Conservation (phyloP, 1,140 invertebrate species). For the Sinonovacula constricta region DNA sequence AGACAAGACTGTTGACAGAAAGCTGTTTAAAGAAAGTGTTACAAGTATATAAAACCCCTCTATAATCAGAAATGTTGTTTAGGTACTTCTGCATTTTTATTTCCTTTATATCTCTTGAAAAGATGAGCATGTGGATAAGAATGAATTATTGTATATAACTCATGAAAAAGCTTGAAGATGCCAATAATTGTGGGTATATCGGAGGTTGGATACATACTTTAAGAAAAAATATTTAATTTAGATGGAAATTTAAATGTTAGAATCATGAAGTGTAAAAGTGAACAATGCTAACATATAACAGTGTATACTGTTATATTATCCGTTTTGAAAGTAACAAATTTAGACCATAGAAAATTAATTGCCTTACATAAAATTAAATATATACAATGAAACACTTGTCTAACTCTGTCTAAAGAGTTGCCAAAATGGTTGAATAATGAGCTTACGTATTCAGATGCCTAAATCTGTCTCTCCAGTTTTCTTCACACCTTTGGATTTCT, state of each 20-base stretch:
- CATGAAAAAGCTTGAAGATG: not conserved
- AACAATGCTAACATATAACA: not conserved
- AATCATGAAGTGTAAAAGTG: not conserved
- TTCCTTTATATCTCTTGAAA: not conserved
- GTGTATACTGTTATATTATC: not conserved
- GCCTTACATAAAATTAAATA: not conserved
- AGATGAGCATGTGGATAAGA: not conserved
- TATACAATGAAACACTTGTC: not conserved
- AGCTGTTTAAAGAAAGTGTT: not conserved
- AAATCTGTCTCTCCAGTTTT: slow-evolving; percentile 9
- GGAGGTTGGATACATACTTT: too few relatives aligned
- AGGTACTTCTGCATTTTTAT: not conserved
- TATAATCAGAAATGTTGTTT: not conserved
- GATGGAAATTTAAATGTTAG: too few relatives aligned
- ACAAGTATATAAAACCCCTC: not conserved
- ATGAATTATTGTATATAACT: not conserved
- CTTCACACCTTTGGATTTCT: not conserved
- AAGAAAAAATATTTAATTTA: too few relatives aligned
- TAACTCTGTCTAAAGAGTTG: too few relatives aligned
- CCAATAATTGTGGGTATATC: too few relatives aligned
- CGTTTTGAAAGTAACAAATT: too few relatives aligned
- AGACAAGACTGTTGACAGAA: not conserved
- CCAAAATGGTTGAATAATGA: not conserved
- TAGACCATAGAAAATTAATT: too few relatives aligned
- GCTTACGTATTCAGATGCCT: slow-evolving; percentile 8